Base-by-base conservation (phyloP, 2,888 invertebrate species). In the Sarcophaga caerulescens region DNA sequence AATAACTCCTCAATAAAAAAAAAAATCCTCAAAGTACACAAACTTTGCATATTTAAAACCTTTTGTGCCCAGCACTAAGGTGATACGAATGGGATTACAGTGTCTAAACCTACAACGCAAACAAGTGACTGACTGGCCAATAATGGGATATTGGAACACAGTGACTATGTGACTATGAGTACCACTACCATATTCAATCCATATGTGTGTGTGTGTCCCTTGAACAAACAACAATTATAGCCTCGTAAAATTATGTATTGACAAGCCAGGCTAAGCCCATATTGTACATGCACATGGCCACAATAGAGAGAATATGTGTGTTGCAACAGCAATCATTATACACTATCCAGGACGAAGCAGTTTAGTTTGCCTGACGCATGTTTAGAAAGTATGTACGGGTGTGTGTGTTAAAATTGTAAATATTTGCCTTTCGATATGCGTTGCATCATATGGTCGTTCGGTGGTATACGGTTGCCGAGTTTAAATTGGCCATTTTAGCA, bases 221-320 rank as follows among this genome's bases (percentile, higher is more conserved):
- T 35, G n/a, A 21, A 70, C 65, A 81, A 81, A 76, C 65, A 73
- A 80, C 66, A 76, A 76, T 81, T 76, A 81, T 70, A 70, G 59
- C 59, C 59, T 57, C 12, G 59, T 62, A 52, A 69, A 75, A 75
- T 75, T 57, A 52, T 75, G 69, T 75, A 81, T 81, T 81, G 81
- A 81, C 75, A 81, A 60, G 52, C 2, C 52, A 52, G 4, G 52
- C 52, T 52, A 52, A 52, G 52, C 52, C 52, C 52, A 52, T 35
- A 35, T 35, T 35, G 35, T 35, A 52, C 14, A 14, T 52, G 4
- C 52, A 52, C 35, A 35, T 35, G 35, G 8, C 35, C 35, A 35
- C 8, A 35, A 35, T 35, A 35, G 35, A 35, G 35, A 35, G 2
- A 1, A 35, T 25, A 4, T 25, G 25, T 35, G 35, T 35, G 35